Evolutionary conservation across 2,797 vertebrate genomes (phyloP).

Genomic region (Lagorchestes hirsutus): DNA sequence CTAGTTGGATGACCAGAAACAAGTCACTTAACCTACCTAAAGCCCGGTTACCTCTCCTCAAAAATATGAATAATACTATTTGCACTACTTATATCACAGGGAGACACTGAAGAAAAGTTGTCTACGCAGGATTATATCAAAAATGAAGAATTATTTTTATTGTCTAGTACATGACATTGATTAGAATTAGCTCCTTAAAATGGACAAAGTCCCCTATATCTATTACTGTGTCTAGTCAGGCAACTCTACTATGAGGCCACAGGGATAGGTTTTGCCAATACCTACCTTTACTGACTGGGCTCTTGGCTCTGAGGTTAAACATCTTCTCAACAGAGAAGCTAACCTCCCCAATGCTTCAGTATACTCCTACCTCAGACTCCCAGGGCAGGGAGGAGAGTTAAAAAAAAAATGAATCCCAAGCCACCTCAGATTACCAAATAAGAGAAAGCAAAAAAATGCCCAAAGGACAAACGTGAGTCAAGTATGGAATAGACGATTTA

Average conservation of each 20-base stretch:
- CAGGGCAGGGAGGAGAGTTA: background rate
- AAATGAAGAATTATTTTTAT: background rate
- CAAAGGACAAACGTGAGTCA: background rate
- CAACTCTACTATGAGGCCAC: background rate
- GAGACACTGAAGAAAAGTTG: background rate
- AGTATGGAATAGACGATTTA: background rate
- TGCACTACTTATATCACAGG: background rate
- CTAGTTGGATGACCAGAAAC: background rate
- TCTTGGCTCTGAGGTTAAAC: background rate
- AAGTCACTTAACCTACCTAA: background rate
- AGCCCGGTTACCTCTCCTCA: too few relatives aligned
- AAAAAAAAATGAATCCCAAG: background rate
- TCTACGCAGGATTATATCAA: background rate
- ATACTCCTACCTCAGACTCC: background rate
- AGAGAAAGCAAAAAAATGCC: background rate
- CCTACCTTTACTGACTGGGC: background rate
- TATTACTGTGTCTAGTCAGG: background rate
- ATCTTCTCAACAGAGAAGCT: background rate
- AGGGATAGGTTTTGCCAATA: background rate
- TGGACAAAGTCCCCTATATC: background rate
- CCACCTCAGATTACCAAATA: background rate
- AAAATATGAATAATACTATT: background rate
- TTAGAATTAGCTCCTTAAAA: background rate
- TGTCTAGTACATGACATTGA: background rate
- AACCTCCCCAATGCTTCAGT: background rate